Conservation (phyloP, 2,113 vertebrate species). For the Myxocyprinus asiaticus region DNA sequence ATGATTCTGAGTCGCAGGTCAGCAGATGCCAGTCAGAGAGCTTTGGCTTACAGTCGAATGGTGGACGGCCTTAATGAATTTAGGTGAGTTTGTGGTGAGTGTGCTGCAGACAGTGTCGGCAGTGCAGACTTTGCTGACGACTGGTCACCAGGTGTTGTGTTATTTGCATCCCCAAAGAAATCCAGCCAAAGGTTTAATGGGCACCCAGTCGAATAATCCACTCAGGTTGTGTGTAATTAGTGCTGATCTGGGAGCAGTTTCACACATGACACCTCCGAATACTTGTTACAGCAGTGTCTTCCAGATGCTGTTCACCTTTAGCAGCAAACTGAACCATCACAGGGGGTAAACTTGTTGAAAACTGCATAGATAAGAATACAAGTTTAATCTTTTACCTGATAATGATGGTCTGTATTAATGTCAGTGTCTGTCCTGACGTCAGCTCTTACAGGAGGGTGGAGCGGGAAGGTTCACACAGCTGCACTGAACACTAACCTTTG, state of each 20-base stretch:
- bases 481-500: not conserved
- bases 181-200: slow-evolving; percentile 23
- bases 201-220: slow-evolving; percentile 30
- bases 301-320: too few relatives aligned
- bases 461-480: not conserved
- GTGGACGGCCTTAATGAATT: slow-evolving; percentile 97
- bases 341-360: not conserved
- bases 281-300: not conserved
- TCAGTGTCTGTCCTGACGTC: not conserved
- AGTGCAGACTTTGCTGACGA: not conserved
- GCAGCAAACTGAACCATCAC: too few relatives aligned
- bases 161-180: not conserved
- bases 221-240: not conserved
- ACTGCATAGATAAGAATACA: not conserved
- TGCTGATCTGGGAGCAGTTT: slow-evolving; percentile 20
- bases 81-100: slow-evolving; percentile 76
- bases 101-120: not conserved
- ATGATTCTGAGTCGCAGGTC: slow-evolving; percentile 98
- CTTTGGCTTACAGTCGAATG: slow-evolving; percentile 92
- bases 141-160: slow-evolving; percentile 32
- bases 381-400: not conserved
- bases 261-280: not conserved
- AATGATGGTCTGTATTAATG: not conserved
- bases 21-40: slow-evolving; percentile 91
- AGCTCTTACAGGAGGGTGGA: not conserved